Percentiles rank a stretch among this genome's conserved stretches.
Conservation (phyloP, 35 echinoderm and acorn worm genomes). For the Heliocidaris tuberculata region DNA sequence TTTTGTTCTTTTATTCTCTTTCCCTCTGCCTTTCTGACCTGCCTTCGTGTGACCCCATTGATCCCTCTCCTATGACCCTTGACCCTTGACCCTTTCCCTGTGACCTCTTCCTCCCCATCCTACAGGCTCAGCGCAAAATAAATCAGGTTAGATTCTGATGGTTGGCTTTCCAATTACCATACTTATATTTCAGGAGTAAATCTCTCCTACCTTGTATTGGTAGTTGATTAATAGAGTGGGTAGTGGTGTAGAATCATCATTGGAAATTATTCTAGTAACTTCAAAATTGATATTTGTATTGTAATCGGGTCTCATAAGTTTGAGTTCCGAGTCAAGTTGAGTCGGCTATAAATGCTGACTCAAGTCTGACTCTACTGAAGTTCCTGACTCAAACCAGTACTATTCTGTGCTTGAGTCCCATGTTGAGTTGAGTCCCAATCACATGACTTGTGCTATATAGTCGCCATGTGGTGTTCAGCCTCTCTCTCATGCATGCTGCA, state of each 20-base stretch:
- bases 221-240: too few relatives aligned
- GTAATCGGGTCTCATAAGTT: too few relatives aligned
- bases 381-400: too few relatives aligned
- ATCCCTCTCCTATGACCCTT: not conserved
- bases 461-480: not conserved
- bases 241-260: too few relatives aligned
- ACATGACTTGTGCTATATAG: too few relatives aligned
- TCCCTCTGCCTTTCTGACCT: constrained; percentile 10
- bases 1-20: constrained; percentile 31
- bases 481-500: not conserved
- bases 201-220: not conserved
- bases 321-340: too few relatives aligned
- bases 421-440: too few relatives aligned
- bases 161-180: not conserved
- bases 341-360: too few relatives aligned
- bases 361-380: too few relatives aligned
- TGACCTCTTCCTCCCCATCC: not conserved
- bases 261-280: too few relatives aligned
- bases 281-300: too few relatives aligned
- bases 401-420: too few relatives aligned
- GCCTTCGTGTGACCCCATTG: not conserved
- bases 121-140: constrained; percentile 26
- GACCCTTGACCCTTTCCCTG: not conserved
- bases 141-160: constrained; percentile 36
- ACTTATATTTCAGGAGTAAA: not conserved